Conservation (phyloP, 2,797 vertebrate genomes). For the Coracias cyanogaster region DNA sequence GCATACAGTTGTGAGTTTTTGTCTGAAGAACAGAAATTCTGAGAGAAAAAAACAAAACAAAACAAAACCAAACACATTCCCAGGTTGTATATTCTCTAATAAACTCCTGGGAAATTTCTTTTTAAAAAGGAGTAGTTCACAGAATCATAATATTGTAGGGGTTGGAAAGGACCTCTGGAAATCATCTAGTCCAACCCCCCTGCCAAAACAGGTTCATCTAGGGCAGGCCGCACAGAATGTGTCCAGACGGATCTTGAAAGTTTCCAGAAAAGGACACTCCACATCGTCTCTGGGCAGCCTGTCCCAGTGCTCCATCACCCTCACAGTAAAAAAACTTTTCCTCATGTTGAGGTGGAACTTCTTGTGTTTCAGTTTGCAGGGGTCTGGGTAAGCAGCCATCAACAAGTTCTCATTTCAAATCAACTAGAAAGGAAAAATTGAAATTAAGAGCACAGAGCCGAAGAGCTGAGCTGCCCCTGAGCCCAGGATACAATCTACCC, state of each 20-base stretch:
- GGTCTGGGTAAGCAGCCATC: neutral
- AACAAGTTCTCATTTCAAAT: neutral
- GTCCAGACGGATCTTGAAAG: no score
- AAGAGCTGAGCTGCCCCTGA: neutral
- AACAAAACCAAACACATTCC: neutral
- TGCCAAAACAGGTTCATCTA: no score
- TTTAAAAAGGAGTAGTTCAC: neutral
- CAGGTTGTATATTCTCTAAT: neutral
- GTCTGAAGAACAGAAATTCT: neutral
- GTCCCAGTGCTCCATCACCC: no score
- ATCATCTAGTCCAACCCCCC: no score
- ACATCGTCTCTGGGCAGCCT: no score
- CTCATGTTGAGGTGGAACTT: no score
- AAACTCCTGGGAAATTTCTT: neutral
- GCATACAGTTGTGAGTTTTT: rapidly evolving
- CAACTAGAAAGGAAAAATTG: neutral
- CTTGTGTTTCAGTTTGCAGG: neutral
- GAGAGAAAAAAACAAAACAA: neutral
- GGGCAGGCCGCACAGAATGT: no score
- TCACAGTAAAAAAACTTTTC: no score
- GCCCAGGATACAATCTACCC: neutral
- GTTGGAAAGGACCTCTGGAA: no score
- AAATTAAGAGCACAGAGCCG: neutral
- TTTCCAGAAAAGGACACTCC: no score
- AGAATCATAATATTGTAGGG: no score